A percentile compares a stretch with the other conserved stretches of the same genome.
phyloP scores from a whole-genome alignment of 2,888 invertebrate genomes.

The Perdita meconis region DNA sequence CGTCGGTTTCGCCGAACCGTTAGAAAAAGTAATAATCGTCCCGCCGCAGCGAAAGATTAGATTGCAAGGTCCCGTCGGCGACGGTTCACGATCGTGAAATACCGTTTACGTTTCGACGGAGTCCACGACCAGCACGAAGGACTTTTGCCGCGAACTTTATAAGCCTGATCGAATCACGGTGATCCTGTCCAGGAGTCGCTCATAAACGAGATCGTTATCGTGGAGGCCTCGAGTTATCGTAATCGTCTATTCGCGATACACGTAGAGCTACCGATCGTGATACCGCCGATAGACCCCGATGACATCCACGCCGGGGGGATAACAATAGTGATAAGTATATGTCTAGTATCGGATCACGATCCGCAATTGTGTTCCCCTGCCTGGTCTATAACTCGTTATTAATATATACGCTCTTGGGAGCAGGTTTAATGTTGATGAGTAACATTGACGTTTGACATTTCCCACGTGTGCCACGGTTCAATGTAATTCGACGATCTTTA shows the following conservation, averaged over 20 bases:
- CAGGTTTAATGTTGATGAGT: conserved; percentile 54
- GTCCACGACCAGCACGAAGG: conserved; percentile 54
- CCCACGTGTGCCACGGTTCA: conserved; percentile 39
- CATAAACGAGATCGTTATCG: conserved; percentile 71
- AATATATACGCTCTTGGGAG: conserved; percentile 42
- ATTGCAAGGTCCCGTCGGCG: conserved; percentile 25
- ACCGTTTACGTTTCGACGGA: conserved; percentile 45
- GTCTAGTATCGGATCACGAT: conserved; percentile 64
- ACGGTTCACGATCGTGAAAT: conserved; percentile 50
- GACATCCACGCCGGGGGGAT: conserved; percentile 60
- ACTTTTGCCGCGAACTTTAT: conserved; percentile 47
- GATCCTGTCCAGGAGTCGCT: conserved; percentile 61
- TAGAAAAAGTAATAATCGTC: conserved; percentile 28
- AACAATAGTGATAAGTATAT: conserved; percentile 68
- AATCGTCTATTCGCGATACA: conserved; percentile 64
- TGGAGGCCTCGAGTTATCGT: conserved; percentile 62
- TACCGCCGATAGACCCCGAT: conserved; percentile 61
- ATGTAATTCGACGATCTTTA: conserved; percentile 51
- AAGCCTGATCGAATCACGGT: conserved; percentile 52
- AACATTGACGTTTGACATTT: conserved; percentile 60
- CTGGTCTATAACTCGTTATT: conserved; percentile 43
- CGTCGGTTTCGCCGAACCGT: conserved; percentile 6
- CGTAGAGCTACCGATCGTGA: conserved; percentile 69
- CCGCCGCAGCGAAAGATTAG: conserved; percentile 45
- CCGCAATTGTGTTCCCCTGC: conserved; percentile 58